These are phyloP conservation scores for Rhipidura dahli DNA, from an alignment of 2,113 vertebrate species.

Conservation along the genomic window DNA sequence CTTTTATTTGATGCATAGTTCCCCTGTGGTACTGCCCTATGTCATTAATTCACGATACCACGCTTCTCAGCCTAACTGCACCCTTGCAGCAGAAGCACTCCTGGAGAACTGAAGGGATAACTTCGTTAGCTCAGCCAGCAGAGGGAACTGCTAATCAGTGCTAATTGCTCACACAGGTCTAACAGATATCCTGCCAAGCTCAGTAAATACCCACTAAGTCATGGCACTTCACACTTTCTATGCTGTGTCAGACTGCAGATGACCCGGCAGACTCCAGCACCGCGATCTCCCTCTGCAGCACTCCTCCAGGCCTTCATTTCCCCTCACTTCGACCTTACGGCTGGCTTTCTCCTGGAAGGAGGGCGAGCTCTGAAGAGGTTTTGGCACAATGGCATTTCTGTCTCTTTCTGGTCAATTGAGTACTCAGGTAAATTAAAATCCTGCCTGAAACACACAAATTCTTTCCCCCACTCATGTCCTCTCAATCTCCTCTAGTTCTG, in stretches of 20 bases:
- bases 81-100: not conserved
- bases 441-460: not conserved
- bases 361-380: fast-evolving
- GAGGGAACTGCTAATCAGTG: conserved; percentile 52
- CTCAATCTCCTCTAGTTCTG: not conserved
- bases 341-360: not conserved
- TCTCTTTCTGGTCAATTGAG: not conserved
- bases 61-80: not conserved
- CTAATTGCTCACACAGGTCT: not conserved
- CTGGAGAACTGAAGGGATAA: not conserved
- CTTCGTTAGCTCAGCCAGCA: conserved; percentile 46
- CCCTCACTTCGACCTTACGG: not conserved
- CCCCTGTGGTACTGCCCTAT: not conserved
- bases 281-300: fast-evolving
- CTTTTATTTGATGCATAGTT: not conserved
- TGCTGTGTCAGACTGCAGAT: not conserved
- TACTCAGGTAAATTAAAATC: not conserved
- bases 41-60: not conserved
- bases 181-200: not conserved
- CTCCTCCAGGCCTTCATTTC: not conserved
- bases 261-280: not conserved
- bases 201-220: not conserved
- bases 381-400: not conserved
- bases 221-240: not conserved
- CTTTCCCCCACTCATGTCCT: fast-evolving